Evolutionary conservation across 2,888 invertebrate genomes (phyloP).

Genomic region (Notocelia uddmanniana): DNA sequence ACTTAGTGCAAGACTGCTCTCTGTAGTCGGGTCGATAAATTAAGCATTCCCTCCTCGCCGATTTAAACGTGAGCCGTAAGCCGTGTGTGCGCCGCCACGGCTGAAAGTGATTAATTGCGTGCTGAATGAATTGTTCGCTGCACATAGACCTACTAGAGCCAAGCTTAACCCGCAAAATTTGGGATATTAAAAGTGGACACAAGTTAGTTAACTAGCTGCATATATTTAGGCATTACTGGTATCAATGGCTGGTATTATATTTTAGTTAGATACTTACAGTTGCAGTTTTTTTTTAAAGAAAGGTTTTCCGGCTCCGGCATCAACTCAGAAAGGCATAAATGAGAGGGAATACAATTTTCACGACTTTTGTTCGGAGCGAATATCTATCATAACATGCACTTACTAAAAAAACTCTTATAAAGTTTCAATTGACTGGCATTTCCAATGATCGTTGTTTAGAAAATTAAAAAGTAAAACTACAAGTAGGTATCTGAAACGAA

Average conservation of each 20-base stretch:
- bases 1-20: neutral
- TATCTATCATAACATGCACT: too few relatives aligned
- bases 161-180: neutral
- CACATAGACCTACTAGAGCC: conserved; percentile 3
- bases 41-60: conserved; percentile 1
- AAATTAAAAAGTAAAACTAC: too few relatives aligned
- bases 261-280: too few relatives aligned
- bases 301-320: too few relatives aligned
- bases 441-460: too few relatives aligned
- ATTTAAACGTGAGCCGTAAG: conserved; percentile 3
- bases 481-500: too few relatives aligned
- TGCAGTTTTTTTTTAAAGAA: too few relatives aligned
- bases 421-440: too few relatives aligned
- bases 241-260: neutral
- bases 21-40: neutral
- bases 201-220: neutral
- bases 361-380: too few relatives aligned
- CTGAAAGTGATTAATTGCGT: conserved; percentile 48
- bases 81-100: conserved; percentile 30
- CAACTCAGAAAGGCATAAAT: too few relatives aligned
- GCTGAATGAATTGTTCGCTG: conserved; percentile 45
- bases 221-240: neutral
- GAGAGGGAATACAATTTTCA: too few relatives aligned
- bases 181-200: neutral
- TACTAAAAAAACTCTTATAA: too few relatives aligned